Evolutionary conservation across 2,888 invertebrate species (phyloP).

Genomic region (Gisinianus flammeolus): DNA sequence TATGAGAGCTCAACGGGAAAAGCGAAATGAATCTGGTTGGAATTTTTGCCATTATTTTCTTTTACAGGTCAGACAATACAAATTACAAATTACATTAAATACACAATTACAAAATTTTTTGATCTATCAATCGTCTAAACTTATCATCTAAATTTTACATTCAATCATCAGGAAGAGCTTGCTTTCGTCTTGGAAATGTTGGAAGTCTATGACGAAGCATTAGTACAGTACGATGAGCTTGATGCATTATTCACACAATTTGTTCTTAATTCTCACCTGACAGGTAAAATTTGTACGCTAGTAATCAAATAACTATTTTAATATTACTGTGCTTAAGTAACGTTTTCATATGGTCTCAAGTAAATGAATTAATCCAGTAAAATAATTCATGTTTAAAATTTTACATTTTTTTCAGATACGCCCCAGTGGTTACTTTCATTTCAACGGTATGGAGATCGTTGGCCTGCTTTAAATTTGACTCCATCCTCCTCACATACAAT

Average conservation of each 20-base stretch:
- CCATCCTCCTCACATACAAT: conserved; percentile 41
- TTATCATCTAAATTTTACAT: neutral
- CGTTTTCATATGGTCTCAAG: no score
- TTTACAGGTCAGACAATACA: conserved; percentile 71
- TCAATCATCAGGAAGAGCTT: conserved; percentile 78
- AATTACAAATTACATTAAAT: neutral
- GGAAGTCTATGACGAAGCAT: conserved; percentile 88
- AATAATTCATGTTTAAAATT: no score
- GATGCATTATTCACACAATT: conserved; percentile 97
- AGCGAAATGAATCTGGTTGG: conserved; percentile 88
- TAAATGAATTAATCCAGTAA: no score
- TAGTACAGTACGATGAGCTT: conserved; percentile 96
- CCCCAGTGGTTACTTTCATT: conserved; percentile 85
- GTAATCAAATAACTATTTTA: neutral
- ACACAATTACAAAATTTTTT: neutral
- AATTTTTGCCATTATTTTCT: conserved; percentile 94
- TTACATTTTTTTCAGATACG: conserved; percentile 75
- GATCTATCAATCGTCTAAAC: neutral
- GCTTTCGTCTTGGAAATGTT: conserved; percentile 94
- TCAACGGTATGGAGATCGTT: conserved; percentile 77
- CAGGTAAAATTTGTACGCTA: conserved; percentile 64
- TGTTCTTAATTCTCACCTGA: conserved; percentile 88
- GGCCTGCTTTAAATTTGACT: conserved; percentile 77
- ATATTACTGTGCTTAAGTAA: no score
- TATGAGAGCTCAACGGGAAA: conserved; percentile 87